phyloP scores from a whole-genome alignment of 2,113 vertebrate species.

The Oryctolagus cuniculus region mOryCun1.1 NC_091436.1:43174501-43175000 shows the following conservation, averaged over 20 bases:
- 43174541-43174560: conserved; percentile 59
- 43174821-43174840: not conserved
- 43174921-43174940: not conserved
- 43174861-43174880: not conserved
- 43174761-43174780: not conserved
- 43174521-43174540: conserved; percentile 58
- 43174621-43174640: conserved; percentile 5
- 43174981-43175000: not conserved
- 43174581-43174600: conserved; percentile 60
- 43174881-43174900: conserved; percentile 9
- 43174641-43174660: conserved; percentile 48
- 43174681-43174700: conserved; percentile 37
- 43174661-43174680: conserved; percentile 73
- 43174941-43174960: not conserved
- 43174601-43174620: not conserved
- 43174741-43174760: not conserved
- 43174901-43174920: not conserved
- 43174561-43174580: conserved; percentile 69
- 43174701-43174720: not conserved
- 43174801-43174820: not conserved
- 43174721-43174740: not conserved
- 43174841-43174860: conserved; percentile 20
- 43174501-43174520: conserved; percentile 75
- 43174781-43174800: not conserved
- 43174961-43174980: conserved; percentile 37